Conservation (phyloP, 2,888 invertebrate species). For the Euzetes globulus region DNA sequence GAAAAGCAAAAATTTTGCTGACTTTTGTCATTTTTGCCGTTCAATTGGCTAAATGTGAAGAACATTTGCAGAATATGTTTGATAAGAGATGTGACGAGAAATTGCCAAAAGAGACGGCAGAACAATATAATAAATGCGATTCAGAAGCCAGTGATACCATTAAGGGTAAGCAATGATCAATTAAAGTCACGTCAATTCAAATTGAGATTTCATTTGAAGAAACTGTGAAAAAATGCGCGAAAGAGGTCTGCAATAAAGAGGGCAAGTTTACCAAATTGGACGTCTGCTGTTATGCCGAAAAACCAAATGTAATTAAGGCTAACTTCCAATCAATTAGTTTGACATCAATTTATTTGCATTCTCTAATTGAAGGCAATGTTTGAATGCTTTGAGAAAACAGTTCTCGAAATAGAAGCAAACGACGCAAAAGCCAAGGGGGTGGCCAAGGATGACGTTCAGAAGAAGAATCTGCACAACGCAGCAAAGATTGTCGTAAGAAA, state of each 20-base stretch:
- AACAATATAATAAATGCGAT: neutral
- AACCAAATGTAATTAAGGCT: neutral
- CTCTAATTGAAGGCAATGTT: slow-evolving; percentile 3
- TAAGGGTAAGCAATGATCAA: neutral
- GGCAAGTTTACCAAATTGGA: neutral
- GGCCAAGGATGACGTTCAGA: neutral
- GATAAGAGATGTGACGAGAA: neutral
- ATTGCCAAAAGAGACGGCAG: neutral
- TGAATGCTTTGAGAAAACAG: neutral
- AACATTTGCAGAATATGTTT: slow-evolving; percentile 11
- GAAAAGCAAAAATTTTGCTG: neutral
- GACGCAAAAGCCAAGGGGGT: neutral
- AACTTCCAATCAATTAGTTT: neutral
- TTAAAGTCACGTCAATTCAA: neutral
- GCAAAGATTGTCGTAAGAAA: slow-evolving; percentile 15
- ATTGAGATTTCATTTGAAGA: neutral
- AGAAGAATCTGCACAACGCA: slow-evolving; percentile 11
- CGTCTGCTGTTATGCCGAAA: neutral
- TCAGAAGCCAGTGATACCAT: neutral
- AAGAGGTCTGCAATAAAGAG: neutral
- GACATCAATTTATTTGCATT: neutral
- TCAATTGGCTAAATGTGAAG: neutral
- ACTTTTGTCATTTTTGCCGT: neutral
- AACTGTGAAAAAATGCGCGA: neutral
- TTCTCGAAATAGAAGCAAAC: neutral